Conservation (phyloP, 2,888 invertebrate genomes). For the Diaperis boleti region DNA sequence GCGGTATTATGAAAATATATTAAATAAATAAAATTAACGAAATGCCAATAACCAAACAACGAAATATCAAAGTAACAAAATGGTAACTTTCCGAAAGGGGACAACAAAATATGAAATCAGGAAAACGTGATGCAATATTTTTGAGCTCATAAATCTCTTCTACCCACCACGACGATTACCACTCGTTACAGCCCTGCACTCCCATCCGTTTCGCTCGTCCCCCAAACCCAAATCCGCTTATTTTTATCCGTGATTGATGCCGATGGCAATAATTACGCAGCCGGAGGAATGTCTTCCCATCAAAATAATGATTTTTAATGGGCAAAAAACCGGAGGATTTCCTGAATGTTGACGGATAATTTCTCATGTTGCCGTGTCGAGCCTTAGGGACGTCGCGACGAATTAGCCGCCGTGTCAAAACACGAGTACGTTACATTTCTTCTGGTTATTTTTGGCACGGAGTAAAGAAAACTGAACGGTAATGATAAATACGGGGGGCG, state of each 20-base stretch:
- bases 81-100: no score
- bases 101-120: no score
- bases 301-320: constrained; percentile 19
- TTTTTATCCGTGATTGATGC: constrained; percentile 23
- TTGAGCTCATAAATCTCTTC: no score
- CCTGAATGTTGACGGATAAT: constrained; percentile 9
- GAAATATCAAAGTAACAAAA: no score
- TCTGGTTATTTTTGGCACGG: constrained; percentile 17
- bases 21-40: no score
- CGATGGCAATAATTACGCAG: constrained; percentile 8
- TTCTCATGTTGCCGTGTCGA: constrained; percentile 15
- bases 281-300: not conserved
- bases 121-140: no score
- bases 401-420: constrained; percentile 36
- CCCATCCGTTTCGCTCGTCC: no score
- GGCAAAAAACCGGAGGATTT: constrained; percentile 14
- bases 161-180: no score
- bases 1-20: no score
- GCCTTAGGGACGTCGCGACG: constrained; percentile 25
- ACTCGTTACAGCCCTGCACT: no score
- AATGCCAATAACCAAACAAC: no score
- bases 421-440: constrained; percentile 20
- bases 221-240: constrained; percentile 33
- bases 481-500: constrained; percentile 29
- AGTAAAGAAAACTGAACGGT: constrained; percentile 5